Percentiles rank a stretch among this genome's conserved stretches.
Evolutionary conservation across 2,797 vertebrate species (phyloP).

Genomic region (Schizopygopsis malacanthus): DNA sequence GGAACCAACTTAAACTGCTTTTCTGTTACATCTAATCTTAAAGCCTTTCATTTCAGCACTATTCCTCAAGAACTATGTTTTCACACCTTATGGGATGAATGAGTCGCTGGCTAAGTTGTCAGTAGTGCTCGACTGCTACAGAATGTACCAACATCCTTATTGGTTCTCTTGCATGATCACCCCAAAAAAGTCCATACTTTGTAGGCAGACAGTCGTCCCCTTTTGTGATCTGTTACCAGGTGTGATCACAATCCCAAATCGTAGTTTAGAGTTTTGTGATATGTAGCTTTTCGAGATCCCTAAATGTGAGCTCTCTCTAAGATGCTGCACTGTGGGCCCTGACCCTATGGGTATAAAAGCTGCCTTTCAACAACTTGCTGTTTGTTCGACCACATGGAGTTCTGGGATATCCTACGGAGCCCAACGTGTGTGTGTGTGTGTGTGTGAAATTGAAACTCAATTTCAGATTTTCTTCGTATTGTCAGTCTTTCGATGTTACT

Average conservation of each 20-base stretch:
- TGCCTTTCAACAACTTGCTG: slow-evolving; percentile 59
- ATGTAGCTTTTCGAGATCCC: slow-evolving; percentile 43
- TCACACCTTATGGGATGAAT: slow-evolving; percentile 60
- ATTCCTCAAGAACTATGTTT: slow-evolving; percentile 65
- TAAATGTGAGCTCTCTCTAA: slow-evolving; percentile 52
- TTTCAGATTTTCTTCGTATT: slow-evolving; percentile 18
- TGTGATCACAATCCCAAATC: slow-evolving; percentile 45
- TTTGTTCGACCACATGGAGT: slow-evolving; percentile 35
- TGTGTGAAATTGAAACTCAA: slow-evolving; percentile 44
- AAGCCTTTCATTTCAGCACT: slow-evolving; percentile 62
- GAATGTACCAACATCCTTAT: slow-evolving; percentile 45
- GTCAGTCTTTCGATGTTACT: slow-evolving; percentile 31
- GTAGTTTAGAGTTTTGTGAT: slow-evolving; percentile 42
- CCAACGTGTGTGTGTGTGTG: not conserved
- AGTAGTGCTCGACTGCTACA: slow-evolving; percentile 62
- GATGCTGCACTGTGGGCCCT: slow-evolving; percentile 55
- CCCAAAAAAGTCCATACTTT: slow-evolving; percentile 52
- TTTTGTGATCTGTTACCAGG: slow-evolving; percentile 52
- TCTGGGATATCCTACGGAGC: slow-evolving; percentile 53
- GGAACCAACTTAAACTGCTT: slow-evolving; percentile 24
- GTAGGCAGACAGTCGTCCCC: slow-evolving; percentile 40
- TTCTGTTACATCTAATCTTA: slow-evolving; percentile 6
- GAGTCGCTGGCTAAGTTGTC: slow-evolving; percentile 69
- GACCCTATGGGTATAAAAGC: slow-evolving; percentile 58
- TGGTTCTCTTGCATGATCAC: slow-evolving; percentile 71